A percentile compares a stretch with the other conserved stretches of the same genome.
Evolutionary conservation across 2,888 invertebrate genomes (phyloP).

Genomic region (Rhorus exstirpatorius): DNA sequence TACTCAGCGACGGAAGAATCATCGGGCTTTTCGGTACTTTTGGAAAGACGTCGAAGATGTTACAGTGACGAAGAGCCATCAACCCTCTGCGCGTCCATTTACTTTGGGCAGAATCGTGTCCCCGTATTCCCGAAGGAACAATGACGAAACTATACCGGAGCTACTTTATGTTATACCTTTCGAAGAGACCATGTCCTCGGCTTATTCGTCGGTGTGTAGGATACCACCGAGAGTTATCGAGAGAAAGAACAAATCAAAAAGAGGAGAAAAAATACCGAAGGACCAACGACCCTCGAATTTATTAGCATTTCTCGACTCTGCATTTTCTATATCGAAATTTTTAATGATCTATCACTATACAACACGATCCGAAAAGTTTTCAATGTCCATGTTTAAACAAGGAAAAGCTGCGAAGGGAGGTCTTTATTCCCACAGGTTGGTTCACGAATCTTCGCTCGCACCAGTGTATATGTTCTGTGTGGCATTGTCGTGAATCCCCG

Average conservation of each 20-base stretch:
- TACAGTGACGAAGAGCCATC: constrained; percentile 6
- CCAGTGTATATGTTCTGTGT: neutral
- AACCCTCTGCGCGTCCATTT: constrained; percentile 24
- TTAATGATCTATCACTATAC: neutral
- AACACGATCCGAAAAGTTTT: no score
- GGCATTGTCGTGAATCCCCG: constrained; percentile 29
- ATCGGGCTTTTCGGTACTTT: constrained; percentile 34
- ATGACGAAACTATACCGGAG: constrained; percentile 77
- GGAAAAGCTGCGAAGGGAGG: neutral
- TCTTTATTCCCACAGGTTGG: constrained; percentile 31
- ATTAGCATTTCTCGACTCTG: constrained; percentile 1
- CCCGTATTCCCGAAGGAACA: constrained; percentile 80
- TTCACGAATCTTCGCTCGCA: constrained; percentile 4
- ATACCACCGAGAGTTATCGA: constrained; percentile 48
- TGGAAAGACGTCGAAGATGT: constrained; percentile 20
- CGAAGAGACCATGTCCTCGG: constrained; percentile 46
- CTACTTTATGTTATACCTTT: constrained; percentile 76
- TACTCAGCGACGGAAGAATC: constrained; percentile 17
- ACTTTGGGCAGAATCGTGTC: constrained; percentile 39
- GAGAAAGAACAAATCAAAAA: neutral
- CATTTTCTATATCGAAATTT: neutral
- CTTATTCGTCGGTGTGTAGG: constrained; percentile 46
- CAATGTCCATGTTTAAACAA: neutral
- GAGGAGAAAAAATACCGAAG: constrained; percentile 6
- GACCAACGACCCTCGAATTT: constrained; percentile 17